phyloP scores from a whole-genome alignment of 2,797 vertebrate species.

The Etheostoma nigrum region DNA sequence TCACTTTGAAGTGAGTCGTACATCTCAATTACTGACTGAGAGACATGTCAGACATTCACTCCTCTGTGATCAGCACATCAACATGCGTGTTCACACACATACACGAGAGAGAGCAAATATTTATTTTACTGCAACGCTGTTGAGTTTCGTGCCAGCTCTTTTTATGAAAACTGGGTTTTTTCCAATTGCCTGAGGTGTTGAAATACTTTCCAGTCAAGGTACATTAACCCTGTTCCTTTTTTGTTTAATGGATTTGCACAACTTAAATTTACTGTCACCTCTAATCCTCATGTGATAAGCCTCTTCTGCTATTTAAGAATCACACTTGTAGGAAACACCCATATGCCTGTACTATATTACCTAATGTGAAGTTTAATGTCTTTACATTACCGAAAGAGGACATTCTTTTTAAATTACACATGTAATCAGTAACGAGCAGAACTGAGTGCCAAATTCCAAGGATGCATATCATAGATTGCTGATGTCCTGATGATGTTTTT shows the following conservation, averaged over 20 bases:
- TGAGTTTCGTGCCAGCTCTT: constrained; percentile 30
- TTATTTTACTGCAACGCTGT: constrained; percentile 12
- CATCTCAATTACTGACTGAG: constrained; percentile 3
- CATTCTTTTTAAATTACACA: constrained; percentile 19
- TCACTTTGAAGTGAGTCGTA: background rate
- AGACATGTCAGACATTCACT: background rate
- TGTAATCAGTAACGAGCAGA: background rate
- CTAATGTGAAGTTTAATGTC: background rate
- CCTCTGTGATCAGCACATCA: constrained; percentile 22
- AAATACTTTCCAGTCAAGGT: constrained; percentile 68
- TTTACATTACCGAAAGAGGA: background rate
- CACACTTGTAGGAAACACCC: background rate
- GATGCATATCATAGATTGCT: constrained; percentile 4
- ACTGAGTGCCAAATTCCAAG: background rate
- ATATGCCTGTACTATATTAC: background rate
- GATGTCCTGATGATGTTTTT: too few species aligned
- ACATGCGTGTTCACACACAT: constrained; percentile 24
- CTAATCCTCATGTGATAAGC: background rate
- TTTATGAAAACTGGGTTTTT: constrained; percentile 48
- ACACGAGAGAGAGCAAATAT: constrained; percentile 4
- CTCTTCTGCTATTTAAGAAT: background rate
- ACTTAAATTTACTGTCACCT: background rate
- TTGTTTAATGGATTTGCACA: constrained; percentile 29
- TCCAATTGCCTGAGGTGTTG: constrained; percentile 57
- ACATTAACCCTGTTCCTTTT: constrained; percentile 58